These are phyloP conservation scores for Andrena chrysosceles DNA, from an alignment of 2,888 invertebrate species.

Conservation along the genomic window DNA sequence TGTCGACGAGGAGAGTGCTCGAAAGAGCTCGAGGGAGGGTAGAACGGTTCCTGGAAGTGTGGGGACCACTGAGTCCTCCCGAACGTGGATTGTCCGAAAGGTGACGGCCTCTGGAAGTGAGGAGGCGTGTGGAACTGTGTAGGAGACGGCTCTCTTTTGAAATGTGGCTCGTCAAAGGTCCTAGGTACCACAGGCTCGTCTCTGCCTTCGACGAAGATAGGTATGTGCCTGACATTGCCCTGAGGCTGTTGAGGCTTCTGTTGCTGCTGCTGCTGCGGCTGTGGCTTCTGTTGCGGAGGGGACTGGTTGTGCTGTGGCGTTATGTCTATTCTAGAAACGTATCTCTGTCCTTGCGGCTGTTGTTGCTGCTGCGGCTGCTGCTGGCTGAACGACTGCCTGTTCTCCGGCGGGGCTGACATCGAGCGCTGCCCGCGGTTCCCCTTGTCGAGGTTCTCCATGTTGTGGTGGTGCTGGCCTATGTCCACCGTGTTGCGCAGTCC, in stretches of 20 bases:
- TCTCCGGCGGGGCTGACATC: constrained; percentile 92
- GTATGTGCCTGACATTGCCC: constrained; percentile 92
- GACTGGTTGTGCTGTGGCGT: constrained; percentile 82
- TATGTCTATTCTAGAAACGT: constrained; percentile 80
- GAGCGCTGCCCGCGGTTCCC: constrained; percentile 88
- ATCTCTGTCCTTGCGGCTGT: constrained; percentile 76
- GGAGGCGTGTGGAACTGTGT: constrained; percentile 67
- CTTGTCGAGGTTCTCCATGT: constrained; percentile 86
- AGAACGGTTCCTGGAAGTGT: constrained; percentile 85
- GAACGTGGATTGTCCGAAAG: constrained; percentile 85
- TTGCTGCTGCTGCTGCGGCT: too few species aligned
- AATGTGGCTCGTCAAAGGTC: constrained; percentile 84
- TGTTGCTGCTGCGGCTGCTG: constrained; percentile 57
- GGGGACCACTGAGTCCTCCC: constrained; percentile 85
- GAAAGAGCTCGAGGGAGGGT: constrained; percentile 84
- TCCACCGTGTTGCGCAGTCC: constrained; percentile 92
- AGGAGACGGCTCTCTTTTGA: constrained; percentile 50
- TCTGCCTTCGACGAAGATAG: constrained; percentile 94
- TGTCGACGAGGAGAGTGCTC: constrained; percentile 77
- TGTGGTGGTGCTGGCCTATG: constrained; percentile 89
- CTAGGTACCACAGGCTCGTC: constrained; percentile 92
- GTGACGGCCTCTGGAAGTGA: constrained; percentile 81
- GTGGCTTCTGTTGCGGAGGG: constrained; percentile 72
- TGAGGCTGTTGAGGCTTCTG: constrained; percentile 46
- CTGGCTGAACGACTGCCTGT: constrained; percentile 79